Base-by-base conservation (phyloP, 35 echinoderm and acorn worm species). In the Holothuria glaberrima region DNA sequence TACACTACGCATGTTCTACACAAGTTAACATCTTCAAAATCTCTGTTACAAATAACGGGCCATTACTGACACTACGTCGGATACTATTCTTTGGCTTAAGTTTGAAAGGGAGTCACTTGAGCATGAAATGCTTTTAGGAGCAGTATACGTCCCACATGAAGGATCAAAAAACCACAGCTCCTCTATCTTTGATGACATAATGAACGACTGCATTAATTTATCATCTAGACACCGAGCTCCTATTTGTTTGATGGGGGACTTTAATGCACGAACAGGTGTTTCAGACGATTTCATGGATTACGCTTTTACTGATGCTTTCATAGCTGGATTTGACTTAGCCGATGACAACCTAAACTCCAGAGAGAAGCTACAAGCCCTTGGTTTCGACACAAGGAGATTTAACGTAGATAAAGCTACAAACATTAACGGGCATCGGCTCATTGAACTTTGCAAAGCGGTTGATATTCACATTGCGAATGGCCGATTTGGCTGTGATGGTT, bases 381-480 rank as follows among this genome's bases (percentile, higher is more conserved):
- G 31, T 75, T 30, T 75, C 6, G 26, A 35, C 2, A 75, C 71
- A 13, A 13, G 5, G 32, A 75, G 71, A 75, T 35, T 32, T 38
- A 75, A 36, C 32, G 36, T 9, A 75, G 32, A 75, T 44, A 75
- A 75, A 75, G 30, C 27, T 16, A 75, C 71, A 35, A 75, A 75
- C 71, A 75, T 41, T 20, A 75, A 75, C 32, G 71, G 71, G 20
- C 71, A 34, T 35, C 26, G 71, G 17, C 71, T 36, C 32, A 35
- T 75, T 75, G 71, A 75, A 75, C 32, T 38, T 9, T 75, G 33
- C 33, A 36, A 75, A 75, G 32, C 26, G 38, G 26, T 30, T 44
- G 71, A 75, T 75, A 14, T 75, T 32, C 71, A 75, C 32, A 75
- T 71, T 75, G 71, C 36, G 19, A 75, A 75, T 75, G 71, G 71